Base-by-base conservation (phyloP, 1,140 invertebrate species). In the Aculops lycopersici region DNA sequence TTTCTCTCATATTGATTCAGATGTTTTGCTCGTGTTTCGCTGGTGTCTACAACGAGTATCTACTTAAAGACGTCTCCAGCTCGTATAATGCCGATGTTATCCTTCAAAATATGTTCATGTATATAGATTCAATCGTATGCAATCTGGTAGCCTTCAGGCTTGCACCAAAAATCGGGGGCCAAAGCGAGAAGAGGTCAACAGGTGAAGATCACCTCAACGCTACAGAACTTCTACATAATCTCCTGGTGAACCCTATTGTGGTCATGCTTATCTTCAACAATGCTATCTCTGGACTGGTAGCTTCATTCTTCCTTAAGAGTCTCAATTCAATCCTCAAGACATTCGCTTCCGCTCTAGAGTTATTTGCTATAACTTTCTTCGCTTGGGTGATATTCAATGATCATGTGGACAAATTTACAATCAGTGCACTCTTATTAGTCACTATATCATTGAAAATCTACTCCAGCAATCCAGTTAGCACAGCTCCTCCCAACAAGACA, bases 301-400 rank as follows among this genome's bases (percentile, higher is more conserved):
- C 83, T 0, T 83, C 78, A 54, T 75, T 90, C 51, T 90, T 92
- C 51, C 60, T 94, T 1, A 77, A 78, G 52, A 76, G 71, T 45
- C 63, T 92, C 41, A 92, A 92, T 58, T 92, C 83, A 5, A 90
- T 92, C 50, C 59, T 92, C 35, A 94, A 94, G 61, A 86, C 78
- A 5, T 92, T 90, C 60, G 83, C 84, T 1, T 80, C 78, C 60
- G 81, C 81, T 20, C 60, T 92, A 45, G 84, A 94, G 56, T 56
- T 92, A 13, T 62, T 86, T 21, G 77, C 90, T 49, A 88, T 80
- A 4, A 83, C 83, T 8, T 58, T 88, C 3, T 61, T 88, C 0
- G 79, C 77, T 51, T 83, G 73, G 64, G 57, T 88, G 31, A 64
- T 92, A 37, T 88, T 94, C 55, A 66, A 63, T 45, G 86, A 86